These are phyloP conservation scores for Cheilosia vernalis DNA, from an alignment of 2,888 invertebrate genomes.

Conservation along the genomic window DNA sequence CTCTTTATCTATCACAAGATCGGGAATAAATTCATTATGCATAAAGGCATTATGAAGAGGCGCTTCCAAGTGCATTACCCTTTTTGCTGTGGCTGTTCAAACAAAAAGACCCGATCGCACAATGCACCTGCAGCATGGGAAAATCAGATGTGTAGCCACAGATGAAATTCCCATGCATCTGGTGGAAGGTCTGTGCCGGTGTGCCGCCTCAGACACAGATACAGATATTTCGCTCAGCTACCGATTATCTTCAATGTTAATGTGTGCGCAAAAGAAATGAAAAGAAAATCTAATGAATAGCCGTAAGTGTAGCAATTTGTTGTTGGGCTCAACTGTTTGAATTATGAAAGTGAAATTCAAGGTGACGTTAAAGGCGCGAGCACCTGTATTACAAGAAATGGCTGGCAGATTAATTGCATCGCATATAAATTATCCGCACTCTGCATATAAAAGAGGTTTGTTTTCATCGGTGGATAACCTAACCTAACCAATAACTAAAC, in stretches of 20 bases:
- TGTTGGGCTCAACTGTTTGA: conserved; percentile 20
- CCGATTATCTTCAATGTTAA: conserved; percentile 43
- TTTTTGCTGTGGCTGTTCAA: conserved; percentile 2
- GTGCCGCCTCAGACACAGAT: conserved; percentile 15
- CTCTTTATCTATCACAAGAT: conserved; percentile 15
- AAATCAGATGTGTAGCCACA: conserved; percentile 40
- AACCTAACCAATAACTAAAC: conserved; percentile 29
- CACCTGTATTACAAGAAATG: conserved; percentile 23
- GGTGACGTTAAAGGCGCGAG: conserved; percentile 20
- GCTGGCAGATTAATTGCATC: conserved; percentile 31
- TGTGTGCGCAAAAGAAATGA: conserved; percentile 38
- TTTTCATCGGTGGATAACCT: conserved; percentile 13
- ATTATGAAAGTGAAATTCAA: conserved; percentile 61
- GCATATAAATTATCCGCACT: conserved; percentile 34
- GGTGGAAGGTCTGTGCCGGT: conserved; percentile 29
- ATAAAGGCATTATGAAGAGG: conserved; percentile 42
- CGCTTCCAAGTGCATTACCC: conserved; percentile 60
- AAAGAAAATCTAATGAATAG: conserved; percentile 54
- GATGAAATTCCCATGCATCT: conserved; percentile 30
- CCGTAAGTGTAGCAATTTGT: conserved; percentile 11
- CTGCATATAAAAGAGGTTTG: conserved; percentile 30
- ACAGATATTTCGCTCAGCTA: conserved; percentile 15
- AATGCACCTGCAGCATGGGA: conserved; percentile 57
- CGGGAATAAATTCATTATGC: conserved; percentile 43
- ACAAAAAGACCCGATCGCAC: conserved; percentile 37